Evolutionary conservation across 2,888 invertebrate genomes (phyloP).

Genomic region (Lordiphosa fenestrarum): DNA sequence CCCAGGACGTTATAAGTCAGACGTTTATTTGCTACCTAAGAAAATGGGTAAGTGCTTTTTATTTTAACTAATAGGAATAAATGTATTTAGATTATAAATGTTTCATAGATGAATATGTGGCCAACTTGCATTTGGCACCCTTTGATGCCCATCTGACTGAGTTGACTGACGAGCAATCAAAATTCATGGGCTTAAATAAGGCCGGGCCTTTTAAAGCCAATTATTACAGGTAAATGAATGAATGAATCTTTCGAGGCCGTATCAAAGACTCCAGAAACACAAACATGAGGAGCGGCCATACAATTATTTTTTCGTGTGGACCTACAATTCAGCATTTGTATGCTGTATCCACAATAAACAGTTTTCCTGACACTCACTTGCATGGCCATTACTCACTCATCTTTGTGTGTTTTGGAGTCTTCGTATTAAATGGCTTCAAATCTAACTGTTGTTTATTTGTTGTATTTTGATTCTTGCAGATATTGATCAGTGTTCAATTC

Average conservation of each 20-base stretch:
- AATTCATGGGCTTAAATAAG: constrained; percentile 97
- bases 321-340: no score
- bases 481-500: no score
- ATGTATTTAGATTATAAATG: background rate
- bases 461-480: no score
- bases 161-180: constrained; percentile 95
- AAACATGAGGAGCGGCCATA: no score
- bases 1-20: constrained; percentile 93
- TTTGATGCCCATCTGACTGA: constrained; percentile 98
- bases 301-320: no score
- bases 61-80: background rate
- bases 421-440: no score
- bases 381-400: no score
- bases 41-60: constrained; percentile 89
- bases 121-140: constrained; percentile 95
- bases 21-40: constrained; percentile 97
- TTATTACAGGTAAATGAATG: constrained; percentile 89
- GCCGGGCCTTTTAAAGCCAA: constrained; percentile 98
- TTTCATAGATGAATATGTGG: constrained; percentile 94
- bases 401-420: no score
- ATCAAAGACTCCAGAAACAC: constrained; percentile 2
- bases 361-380: no score
- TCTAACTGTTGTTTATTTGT: no score
- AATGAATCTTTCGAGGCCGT: no score
- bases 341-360: no score